phyloP scores from a whole-genome alignment of 2,113 vertebrate species.

The Cyphomyrus discorhynchus region DNA sequence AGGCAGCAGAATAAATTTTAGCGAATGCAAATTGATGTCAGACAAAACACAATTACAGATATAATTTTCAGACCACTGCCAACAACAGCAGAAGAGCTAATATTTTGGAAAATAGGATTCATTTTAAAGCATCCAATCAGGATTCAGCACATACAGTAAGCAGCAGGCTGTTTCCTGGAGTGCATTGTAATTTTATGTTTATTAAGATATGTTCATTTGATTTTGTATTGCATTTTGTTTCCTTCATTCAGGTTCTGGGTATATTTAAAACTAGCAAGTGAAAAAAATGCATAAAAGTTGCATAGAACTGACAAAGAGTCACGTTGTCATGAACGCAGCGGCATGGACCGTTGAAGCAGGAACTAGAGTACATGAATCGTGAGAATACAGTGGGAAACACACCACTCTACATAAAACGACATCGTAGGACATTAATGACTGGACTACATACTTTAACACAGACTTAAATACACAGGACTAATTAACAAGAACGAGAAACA shows the following conservation, averaged over 20 bases:
- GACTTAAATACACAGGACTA: no score
- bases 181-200: neutral
- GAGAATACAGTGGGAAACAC: no score
- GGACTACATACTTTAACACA: no score
- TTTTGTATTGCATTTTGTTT: neutral
- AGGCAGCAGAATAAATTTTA: neutral
- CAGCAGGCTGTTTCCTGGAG: neutral
- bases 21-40: neutral
- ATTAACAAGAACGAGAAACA: no score
- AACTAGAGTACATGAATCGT: no score
- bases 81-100: slow-evolving; percentile 1
- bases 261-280: neutral
- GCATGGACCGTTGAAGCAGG: no score
- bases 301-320: neutral
- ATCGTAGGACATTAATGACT: no score
- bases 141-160: neutral
- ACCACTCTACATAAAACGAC: no score
- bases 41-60: slow-evolving; percentile 6
- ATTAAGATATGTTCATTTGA: neutral
- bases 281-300: neutral
- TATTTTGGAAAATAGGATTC: neutral
- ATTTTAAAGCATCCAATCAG: neutral
- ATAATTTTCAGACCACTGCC: neutral
- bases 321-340: no score
- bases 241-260: neutral